Evolutionary conservation across 1,140 invertebrate genomes (phyloP), one percentile per base, ranked within the genome.

Genomic region (Drosophila sechellia): DNA sequence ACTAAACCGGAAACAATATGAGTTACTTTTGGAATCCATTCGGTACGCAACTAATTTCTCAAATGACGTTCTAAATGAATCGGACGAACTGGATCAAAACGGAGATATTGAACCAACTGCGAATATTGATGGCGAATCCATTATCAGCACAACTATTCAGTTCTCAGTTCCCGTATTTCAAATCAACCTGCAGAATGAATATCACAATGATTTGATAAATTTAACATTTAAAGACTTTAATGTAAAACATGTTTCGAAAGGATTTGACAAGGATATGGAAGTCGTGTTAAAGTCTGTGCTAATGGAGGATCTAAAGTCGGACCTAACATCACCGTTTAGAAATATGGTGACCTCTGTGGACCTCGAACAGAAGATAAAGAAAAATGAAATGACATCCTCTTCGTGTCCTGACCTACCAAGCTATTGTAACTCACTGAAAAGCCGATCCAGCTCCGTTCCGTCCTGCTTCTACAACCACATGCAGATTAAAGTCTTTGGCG

Each of bases 261-360:
- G 95, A 45, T 66, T 39, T 90, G 92, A 43, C 93, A 95, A 72
- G 95, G 96, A 92, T 96, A 95, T 17, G 50, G 94, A 97, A 92
- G 94, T 98, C 1, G 96, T 96, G 0, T 92, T 98, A 1, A 94
- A 96, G 42, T 97, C 97, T 0, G 94, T 98, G 1, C 93, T 96
- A 1, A 97, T 98, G 96, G 97, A 98, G 93, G 97, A 98, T 93
- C 93, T 98, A 12, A 94, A 97, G 1, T 95, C 96, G 77, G 94
- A 96, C 2, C 93, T 94, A 22, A 95, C 95, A 22, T 97, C 97
- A 0, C 95, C 95, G 60, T 96, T 97, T 92, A 94, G 97, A 15
- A 95, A 95, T 85, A 95, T 98, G 94, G 95, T 98, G 93, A 94
- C 96, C 35, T 97, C 96, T 0, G 94, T 95, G 0, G 93, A 93